Evolutionary conservation across 30 jellyfish, hydroid and myxozoan species (phyloP).

Genomic region (Hydractinia symbiolongicarpus): DNA sequence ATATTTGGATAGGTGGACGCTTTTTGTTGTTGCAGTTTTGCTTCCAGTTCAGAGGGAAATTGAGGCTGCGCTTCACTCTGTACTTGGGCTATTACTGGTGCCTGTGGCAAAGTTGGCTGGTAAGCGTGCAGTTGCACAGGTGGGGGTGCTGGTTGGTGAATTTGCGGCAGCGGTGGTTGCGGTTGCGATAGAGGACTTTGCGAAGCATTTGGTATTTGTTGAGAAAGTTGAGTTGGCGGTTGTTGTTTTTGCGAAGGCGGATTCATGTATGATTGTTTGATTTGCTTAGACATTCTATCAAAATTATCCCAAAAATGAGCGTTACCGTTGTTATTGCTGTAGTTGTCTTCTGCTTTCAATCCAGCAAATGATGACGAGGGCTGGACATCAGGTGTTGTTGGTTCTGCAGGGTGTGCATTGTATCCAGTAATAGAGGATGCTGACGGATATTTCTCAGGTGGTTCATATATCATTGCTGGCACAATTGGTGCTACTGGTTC

Average conservation of each 20-base stretch:
- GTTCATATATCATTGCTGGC: neutral
- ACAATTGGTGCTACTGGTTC: neutral
- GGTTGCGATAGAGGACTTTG: neutral
- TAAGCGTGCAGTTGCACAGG: conserved; percentile 1
- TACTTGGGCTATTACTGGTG: neutral
- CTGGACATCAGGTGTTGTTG: neutral
- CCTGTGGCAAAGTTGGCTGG: neutral
- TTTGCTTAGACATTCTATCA: no score
- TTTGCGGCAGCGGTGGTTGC: neutral
- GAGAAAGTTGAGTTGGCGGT: conserved; percentile 1
- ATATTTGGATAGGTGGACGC: neutral
- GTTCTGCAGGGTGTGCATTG: no score
- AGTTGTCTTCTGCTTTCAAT: conserved; percentile 17
- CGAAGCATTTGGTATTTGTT: conserved; percentile 7
- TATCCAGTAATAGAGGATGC: no score
- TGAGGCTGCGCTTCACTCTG: conserved; percentile 6
- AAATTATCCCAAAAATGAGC: neutral
- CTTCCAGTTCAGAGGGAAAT: neutral
- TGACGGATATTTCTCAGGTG: neutral
- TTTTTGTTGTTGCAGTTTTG: neutral
- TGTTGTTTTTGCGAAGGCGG: neutral
- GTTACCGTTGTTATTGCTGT: conserved; percentile 38
- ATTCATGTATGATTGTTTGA: neutral
- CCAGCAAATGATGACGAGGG: neutral
- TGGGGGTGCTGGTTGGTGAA: neutral